Evolutionary conservation across 2,797 vertebrate species (phyloP).

Genomic region (Echiichthys vipera): DNA sequence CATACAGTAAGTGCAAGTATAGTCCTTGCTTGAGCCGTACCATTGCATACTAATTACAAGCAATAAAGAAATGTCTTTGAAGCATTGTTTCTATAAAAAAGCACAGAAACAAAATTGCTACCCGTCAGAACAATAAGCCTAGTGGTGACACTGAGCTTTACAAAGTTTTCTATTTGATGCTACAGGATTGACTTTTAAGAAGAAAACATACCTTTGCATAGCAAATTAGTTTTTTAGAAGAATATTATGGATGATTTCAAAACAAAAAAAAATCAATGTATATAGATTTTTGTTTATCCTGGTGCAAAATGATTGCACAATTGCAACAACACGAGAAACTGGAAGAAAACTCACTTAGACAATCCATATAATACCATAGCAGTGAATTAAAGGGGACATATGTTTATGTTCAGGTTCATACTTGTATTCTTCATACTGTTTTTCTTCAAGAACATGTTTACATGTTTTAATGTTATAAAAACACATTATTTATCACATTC

Average conservation of each 20-base stretch:
- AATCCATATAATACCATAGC: not conserved
- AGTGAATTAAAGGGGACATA: too few species aligned
- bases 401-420: too few species aligned
- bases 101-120: not conserved
- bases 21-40: not conserved
- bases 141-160: not conserved
- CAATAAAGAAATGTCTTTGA: slow-evolving; percentile 5
- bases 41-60: slow-evolving; percentile 37
- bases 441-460: too few species aligned
- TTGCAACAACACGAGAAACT: not conserved
- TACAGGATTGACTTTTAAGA: not conserved
- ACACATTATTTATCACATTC: too few species aligned
- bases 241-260: not conserved
- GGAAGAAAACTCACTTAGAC: not conserved
- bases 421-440: too few species aligned
- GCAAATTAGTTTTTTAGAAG: not conserved
- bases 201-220: too few species aligned
- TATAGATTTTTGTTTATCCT: not conserved
- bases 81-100: not conserved
- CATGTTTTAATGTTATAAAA: too few species aligned
- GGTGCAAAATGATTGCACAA: not conserved
- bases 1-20: not conserved
- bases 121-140: not conserved
- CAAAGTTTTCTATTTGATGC: not conserved
- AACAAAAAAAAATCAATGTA: not conserved